phyloP scores from a whole-genome alignment of 1,140 invertebrate species.

The Dendrolimus punctatus region DNA sequence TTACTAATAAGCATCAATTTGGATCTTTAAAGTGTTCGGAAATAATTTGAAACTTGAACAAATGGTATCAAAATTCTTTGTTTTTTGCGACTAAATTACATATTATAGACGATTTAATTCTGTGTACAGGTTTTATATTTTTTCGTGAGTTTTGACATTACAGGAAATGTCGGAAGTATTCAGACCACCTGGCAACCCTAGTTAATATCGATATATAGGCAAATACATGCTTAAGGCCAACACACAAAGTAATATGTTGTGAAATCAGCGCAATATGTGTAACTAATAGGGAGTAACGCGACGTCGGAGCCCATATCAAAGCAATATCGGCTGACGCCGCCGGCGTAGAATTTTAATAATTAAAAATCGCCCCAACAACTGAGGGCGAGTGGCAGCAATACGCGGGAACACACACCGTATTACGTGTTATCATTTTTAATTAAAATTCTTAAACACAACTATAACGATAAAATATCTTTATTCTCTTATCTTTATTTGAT shows the following conservation, averaged over 20 bases:
- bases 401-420: conserved; percentile 43
- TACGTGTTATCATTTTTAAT: conserved; percentile 65
- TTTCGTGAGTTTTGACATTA: too few species aligned
- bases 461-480: conserved; percentile 21
- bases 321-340: conserved; percentile 50
- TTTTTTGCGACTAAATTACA: too few species aligned
- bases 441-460: conserved; percentile 36
- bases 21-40: too few species aligned
- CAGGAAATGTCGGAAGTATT: too few species aligned
- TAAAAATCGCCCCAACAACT: conserved; percentile 62
- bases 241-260: conserved; percentile 7
- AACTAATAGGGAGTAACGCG: conserved; percentile 27
- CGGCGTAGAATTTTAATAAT: conserved; percentile 65
- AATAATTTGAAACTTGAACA: too few species aligned
- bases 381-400: conserved; percentile 26
- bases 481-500: conserved; percentile 12
- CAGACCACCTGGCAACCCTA: too few species aligned
- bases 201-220: too few species aligned
- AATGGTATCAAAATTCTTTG: too few species aligned
- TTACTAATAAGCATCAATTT: too few species aligned
- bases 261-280: conserved; percentile 22
- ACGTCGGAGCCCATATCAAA: conserved; percentile 37
- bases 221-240: too few species aligned
- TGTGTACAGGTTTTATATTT: too few species aligned
- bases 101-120: not conserved